Percentiles rank a stretch among this genome's conserved stretches.
Evolutionary conservation across 2,113 vertebrate genomes (phyloP).

Genomic region (Patagioenas fasciata): DNA sequence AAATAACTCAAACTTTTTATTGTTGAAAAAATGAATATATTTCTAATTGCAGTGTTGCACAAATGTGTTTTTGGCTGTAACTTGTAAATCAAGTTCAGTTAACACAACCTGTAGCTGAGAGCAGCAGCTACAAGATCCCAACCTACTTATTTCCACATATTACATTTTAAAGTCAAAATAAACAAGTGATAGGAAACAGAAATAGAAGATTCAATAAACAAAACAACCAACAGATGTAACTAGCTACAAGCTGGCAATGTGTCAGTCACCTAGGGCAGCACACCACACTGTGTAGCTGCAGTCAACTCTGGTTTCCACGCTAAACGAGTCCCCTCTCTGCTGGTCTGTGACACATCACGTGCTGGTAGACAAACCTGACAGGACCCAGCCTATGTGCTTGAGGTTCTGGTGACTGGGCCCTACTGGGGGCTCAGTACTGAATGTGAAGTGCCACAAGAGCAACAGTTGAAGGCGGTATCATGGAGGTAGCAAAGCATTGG

Average conservation of each 20-base stretch:
- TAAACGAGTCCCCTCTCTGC: background rate
- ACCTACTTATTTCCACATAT: background rate
- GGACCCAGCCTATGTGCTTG: background rate
- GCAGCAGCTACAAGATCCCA: background rate
- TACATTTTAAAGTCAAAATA: background rate
- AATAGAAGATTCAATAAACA: slow-evolving; percentile 34
- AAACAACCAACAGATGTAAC: slow-evolving; percentile 1
- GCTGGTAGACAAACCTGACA: accelerated
- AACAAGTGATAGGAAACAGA: slow-evolving; percentile 20
- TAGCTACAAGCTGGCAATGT: background rate
- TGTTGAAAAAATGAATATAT: background rate
- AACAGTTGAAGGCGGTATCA: background rate
- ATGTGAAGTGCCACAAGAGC: background rate
- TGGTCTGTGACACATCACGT: background rate
- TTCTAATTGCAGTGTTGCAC: background rate
- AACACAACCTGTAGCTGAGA: background rate
- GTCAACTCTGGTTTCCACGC: background rate
- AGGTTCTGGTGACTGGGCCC: background rate
- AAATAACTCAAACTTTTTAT: background rate
- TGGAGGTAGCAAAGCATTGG: background rate
- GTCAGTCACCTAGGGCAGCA: slow-evolving; percentile 15
- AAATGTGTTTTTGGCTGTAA: background rate
- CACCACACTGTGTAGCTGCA: background rate
- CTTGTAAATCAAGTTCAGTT: background rate
- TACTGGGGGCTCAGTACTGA: accelerated